Conservation (phyloP, 2,888 invertebrate species). For the Sinopyrophorus schimmeli region DNA sequence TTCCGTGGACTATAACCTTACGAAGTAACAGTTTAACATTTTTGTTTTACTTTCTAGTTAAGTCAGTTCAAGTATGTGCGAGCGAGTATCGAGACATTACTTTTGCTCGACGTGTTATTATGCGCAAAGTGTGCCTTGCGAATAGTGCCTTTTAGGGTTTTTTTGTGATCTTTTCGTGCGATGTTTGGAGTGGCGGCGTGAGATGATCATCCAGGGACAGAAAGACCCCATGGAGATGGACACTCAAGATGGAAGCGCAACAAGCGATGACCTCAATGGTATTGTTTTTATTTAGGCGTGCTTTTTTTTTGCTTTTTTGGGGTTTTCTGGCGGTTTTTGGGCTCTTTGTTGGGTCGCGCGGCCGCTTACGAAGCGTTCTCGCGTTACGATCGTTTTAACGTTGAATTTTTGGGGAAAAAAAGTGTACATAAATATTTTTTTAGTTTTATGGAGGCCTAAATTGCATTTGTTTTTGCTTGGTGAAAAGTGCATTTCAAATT, state of each 20-base stretch:
- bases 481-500: too few species aligned
- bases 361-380: too few species aligned
- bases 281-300: slow-evolving; percentile 7
- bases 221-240: slow-evolving; percentile 28
- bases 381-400: too few species aligned
- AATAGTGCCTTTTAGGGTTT: slow-evolving; percentile 4
- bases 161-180: background rate
- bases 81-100: slow-evolving; percentile 2
- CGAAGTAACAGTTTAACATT: slow-evolving; percentile 15
- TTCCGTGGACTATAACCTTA: slow-evolving; percentile 15
- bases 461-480: too few species aligned
- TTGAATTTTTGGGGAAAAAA: too few species aligned
- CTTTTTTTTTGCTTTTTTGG: slow-evolving; percentile 17
- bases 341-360: too few species aligned
- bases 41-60: slow-evolving; percentile 21
- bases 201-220: slow-evolving; percentile 30
- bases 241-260: slow-evolving; percentile 15
- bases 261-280: slow-evolving; percentile 20
- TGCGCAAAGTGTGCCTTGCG: slow-evolving; percentile 4
- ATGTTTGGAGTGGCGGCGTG: background rate
- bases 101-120: slow-evolving; percentile 4
- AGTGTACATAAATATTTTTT: too few species aligned
- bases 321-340: background rate
- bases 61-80: slow-evolving; percentile 3
- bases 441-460: too few species aligned